Evolutionary conservation across 2,797 vertebrate genomes (phyloP).

Genomic region (Vultur gryphus): DNA sequence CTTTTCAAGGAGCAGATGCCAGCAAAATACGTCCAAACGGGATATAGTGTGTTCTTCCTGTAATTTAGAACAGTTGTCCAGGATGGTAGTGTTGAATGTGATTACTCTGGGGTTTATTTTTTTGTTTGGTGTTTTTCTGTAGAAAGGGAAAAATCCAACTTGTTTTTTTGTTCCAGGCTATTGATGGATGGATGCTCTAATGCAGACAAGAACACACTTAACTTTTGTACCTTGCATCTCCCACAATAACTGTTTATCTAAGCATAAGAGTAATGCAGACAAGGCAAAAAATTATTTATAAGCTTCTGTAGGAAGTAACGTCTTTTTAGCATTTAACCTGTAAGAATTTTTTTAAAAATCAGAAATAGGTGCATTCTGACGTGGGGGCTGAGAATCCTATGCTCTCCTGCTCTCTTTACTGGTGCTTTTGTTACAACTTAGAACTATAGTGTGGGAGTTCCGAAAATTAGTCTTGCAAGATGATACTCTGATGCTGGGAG

Average conservation of each 20-base stretch:
- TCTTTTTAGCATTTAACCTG: not conserved
- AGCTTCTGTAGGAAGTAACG: not conserved
- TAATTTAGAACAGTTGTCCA: not conserved
- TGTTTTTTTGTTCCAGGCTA: not conserved
- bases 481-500: not conserved
- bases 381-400: not conserved
- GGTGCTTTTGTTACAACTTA: not conserved
- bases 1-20: not conserved
- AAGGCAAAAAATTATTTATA: not conserved
- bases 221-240: not conserved
- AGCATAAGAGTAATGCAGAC: not conserved
- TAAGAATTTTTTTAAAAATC: not conserved
- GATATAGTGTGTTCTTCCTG: not conserved
- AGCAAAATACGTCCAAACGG: not conserved
- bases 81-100: not conserved
- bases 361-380: not conserved
- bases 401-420: not conserved
- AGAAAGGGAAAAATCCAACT: not conserved
- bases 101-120: not conserved
- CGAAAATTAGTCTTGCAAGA: not conserved
- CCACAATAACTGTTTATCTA: not conserved
- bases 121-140: not conserved
- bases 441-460: not conserved
- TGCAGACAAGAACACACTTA: not conserved
- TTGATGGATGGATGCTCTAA: not conserved